Evolutionary conservation across 2,797 vertebrate species (phyloP).

Genomic region (Catharus ustulatus): DNA sequence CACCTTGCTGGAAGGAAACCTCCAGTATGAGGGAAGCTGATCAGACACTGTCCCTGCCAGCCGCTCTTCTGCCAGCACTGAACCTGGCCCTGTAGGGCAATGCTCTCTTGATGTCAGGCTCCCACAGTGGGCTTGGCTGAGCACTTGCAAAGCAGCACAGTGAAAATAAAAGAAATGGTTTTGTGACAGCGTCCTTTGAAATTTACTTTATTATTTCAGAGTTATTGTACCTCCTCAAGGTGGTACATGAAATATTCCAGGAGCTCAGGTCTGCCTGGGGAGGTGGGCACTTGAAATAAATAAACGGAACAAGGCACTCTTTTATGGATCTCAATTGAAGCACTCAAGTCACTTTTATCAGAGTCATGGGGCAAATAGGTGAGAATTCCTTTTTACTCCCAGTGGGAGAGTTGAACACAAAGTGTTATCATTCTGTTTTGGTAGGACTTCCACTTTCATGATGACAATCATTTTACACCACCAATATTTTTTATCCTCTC

Average conservation of each 20-base stretch:
- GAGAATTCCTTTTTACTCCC: slow-evolving; percentile 41
- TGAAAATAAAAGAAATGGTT: not conserved
- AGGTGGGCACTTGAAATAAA: slow-evolving; percentile 50
- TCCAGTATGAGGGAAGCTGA: not conserved
- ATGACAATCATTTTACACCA: not conserved
- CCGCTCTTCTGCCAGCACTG: not conserved
- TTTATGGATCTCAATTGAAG: not conserved
- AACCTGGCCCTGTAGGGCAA: not conserved
- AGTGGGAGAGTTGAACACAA: not conserved
- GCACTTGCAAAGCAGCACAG: not conserved
- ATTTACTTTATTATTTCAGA: not conserved
- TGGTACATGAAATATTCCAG: not conserved
- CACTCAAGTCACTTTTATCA: not conserved
- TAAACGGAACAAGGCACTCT: not conserved
- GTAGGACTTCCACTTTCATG: not conserved
- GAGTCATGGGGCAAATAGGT: slow-evolving; percentile 5
- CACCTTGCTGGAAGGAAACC: not conserved
- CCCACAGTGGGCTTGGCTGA: not conserved
- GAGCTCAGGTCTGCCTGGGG: not conserved
- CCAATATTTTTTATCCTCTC: not conserved
- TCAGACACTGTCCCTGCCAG: not conserved
- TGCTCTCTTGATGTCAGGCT: not conserved
- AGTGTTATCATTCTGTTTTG: not conserved
- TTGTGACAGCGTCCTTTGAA: not conserved
- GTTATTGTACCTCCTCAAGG: not conserved